Evolutionary conservation across 2,797 vertebrate genomes (phyloP), one percentile per base, ranked within the genome.

Genomic region (Lacerta bilineata): DNA sequence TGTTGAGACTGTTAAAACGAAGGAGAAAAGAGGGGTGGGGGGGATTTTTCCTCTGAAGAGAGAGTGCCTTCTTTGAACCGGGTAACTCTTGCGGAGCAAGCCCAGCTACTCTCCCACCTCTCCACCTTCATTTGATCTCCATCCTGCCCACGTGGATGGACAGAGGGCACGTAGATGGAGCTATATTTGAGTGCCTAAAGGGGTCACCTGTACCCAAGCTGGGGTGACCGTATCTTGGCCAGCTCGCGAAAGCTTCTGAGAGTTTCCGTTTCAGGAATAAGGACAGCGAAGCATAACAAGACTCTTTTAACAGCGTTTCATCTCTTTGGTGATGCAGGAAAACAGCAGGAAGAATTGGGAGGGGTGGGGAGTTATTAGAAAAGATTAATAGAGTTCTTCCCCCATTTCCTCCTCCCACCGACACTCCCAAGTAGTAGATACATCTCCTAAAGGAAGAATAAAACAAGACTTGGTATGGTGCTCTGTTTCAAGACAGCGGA

Each of bases 351-450:
- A 8, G 27, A 90, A 64, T 27, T 2, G 27, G 15, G 80, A 92
- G 93, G 95, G 84, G 93, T 93, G 91, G 95, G 84, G 93, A 91
- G 93, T 95, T 91, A 89, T 84, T 88, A 88, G 86, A 90, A 93
- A 95, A 87, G 93, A 95, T 94, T 90, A 94, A 93, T 93, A 93
- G 59, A 39, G 82, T 93, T 95, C 92, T 55, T 55, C 46, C 0
- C 41, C 50, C 27, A 11, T 29, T n/a, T 79, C 25, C 8, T 10
- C 71, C 7, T 4, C 9, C 10, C 11, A 71, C 3, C 41, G 15
- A 90, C 89, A 93, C 93, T 94, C 94, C 86, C 91, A 89, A 90
- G 91, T 91, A 93, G 84, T 39, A 91, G 94, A 46, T 39, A 75
- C 89, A 91, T 91, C 90, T 95, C 95, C 85, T 86, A 90, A 86